Evolutionary conservation across 2,888 invertebrate genomes (phyloP).

Genomic region (Athalia rosae): DNA sequence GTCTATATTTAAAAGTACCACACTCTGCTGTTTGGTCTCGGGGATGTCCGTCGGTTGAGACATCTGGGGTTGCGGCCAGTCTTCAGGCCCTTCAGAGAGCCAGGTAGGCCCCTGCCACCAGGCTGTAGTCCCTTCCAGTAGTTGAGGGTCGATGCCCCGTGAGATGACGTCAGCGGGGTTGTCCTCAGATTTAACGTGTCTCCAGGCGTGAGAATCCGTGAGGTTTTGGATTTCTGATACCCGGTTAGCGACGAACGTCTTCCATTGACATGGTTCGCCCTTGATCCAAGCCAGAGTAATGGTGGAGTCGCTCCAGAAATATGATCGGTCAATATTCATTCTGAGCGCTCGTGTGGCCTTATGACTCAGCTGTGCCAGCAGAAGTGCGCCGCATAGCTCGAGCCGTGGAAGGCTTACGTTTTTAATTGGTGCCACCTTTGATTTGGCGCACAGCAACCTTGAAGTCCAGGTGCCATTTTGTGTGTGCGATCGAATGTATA

Average conservation of each 20-base stretch:
- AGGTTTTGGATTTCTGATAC: constrained; percentile 8
- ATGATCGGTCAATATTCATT: background rate
- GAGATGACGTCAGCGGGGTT: too few species aligned
- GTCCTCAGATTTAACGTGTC: constrained; percentile 28
- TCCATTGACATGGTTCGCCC: constrained; percentile 29
- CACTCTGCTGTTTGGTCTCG: too few species aligned
- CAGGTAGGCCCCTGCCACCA: too few species aligned
- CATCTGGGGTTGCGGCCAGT: too few species aligned
- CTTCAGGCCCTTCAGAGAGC: too few species aligned
- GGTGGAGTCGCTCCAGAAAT: constrained; percentile 21
- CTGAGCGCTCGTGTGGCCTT: constrained; percentile 14
- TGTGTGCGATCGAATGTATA: constrained; percentile 45
- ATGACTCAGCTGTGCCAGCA: constrained; percentile 27
- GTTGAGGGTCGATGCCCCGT: too few species aligned
- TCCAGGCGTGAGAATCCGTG: background rate
- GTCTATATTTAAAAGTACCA: too few species aligned
- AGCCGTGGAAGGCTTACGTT: constrained; percentile 45
- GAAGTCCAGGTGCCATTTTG: constrained; percentile 1
- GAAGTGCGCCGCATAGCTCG: constrained; percentile 49
- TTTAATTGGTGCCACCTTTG: constrained; percentile 50
- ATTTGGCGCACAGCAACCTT: constrained; percentile 47
- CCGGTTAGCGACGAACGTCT: constrained; percentile 32
- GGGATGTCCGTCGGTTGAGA: too few species aligned
- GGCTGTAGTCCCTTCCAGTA: too few species aligned
- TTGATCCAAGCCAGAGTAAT: constrained; percentile 36